phyloP scores from a whole-genome alignment of 2,888 invertebrate genomes.

The Patella depressa region DNA sequence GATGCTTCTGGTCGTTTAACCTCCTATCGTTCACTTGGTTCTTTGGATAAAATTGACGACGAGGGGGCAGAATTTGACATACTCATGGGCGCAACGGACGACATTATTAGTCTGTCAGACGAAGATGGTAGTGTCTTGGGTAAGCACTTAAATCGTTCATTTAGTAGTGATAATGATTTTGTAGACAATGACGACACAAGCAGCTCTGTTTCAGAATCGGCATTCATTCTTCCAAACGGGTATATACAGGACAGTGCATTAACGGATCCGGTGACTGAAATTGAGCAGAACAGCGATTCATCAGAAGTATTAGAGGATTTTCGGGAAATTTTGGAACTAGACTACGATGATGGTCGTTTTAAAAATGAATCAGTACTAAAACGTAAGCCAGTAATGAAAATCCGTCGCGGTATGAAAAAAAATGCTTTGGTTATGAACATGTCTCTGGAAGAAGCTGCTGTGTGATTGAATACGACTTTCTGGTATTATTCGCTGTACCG shows the following conservation, averaged over 20 bases:
- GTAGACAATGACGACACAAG: too few species aligned
- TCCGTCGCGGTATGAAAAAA: too few species aligned
- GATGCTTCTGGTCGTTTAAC: constrained; percentile 1
- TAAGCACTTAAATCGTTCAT: not conserved
- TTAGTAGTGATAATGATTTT: not conserved
- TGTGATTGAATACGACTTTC: not conserved
- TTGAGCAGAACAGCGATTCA: not conserved
- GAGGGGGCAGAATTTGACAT: not conserved
- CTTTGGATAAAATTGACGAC: not conserved
- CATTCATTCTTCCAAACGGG: not conserved
- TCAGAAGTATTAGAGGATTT: not conserved
- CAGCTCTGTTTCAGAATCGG: not conserved
- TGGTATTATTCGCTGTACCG: too few species aligned
- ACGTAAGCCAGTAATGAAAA: not conserved
- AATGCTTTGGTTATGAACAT: not conserved
- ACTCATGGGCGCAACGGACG: not conserved
- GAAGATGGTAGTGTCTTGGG: not conserved
- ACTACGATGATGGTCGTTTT: not conserved
- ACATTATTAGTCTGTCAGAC: not conserved
- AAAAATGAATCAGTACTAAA: not conserved
- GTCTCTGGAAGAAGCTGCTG: not conserved
- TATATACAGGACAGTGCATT: not conserved
- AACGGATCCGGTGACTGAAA: not conserved
- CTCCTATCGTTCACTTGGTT: not conserved
- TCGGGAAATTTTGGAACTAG: not conserved